phyloP scores from a whole-genome alignment of 2,797 vertebrate species.

The Coreius guichenoti region DNA sequence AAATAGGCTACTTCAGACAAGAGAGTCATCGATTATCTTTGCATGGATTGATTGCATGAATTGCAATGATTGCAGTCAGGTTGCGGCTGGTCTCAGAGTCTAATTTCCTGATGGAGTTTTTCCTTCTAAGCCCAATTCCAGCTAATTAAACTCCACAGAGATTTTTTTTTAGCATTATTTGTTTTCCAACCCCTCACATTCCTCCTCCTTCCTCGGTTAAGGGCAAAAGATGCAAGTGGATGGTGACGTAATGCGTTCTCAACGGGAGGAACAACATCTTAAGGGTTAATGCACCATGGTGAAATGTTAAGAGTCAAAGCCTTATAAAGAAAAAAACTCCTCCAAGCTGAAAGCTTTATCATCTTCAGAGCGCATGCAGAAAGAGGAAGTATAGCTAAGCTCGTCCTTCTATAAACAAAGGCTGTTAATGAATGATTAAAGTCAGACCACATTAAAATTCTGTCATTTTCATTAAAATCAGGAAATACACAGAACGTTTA shows the following conservation, averaged over 20 bases:
- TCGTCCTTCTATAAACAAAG: slow-evolving; percentile 3
- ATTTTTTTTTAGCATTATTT: slow-evolving; percentile 32
- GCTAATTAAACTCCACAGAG: slow-evolving; percentile 32
- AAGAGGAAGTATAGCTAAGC: slow-evolving; percentile 7
- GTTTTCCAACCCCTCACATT: slow-evolving; percentile 40
- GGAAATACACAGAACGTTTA: background rate
- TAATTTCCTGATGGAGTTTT: slow-evolving; percentile 26
- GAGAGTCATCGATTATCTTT: slow-evolving; percentile 18
- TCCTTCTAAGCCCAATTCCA: slow-evolving; percentile 3
- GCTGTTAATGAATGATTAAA: background rate
- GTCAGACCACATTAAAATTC: background rate
- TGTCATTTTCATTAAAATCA: background rate
- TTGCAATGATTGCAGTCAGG: background rate
- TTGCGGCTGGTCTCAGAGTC: background rate
- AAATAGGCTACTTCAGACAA: slow-evolving; percentile 23
- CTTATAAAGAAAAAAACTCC: slow-evolving; percentile 44
- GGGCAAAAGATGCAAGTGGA: slow-evolving; percentile 28
- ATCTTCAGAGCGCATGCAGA: slow-evolving; percentile 3
- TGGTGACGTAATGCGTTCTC: slow-evolving; percentile 41
- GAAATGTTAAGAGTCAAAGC: slow-evolving; percentile 24
- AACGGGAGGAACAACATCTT: slow-evolving; percentile 30
- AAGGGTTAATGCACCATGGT: slow-evolving; percentile 37
- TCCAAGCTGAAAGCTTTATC: slow-evolving; percentile 30
- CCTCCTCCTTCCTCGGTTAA: slow-evolving; percentile 29
- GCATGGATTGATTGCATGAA: background rate